Conservation (phyloP, 1,140 invertebrate genomes). For the Leptestheria dahalacensis region DNA sequence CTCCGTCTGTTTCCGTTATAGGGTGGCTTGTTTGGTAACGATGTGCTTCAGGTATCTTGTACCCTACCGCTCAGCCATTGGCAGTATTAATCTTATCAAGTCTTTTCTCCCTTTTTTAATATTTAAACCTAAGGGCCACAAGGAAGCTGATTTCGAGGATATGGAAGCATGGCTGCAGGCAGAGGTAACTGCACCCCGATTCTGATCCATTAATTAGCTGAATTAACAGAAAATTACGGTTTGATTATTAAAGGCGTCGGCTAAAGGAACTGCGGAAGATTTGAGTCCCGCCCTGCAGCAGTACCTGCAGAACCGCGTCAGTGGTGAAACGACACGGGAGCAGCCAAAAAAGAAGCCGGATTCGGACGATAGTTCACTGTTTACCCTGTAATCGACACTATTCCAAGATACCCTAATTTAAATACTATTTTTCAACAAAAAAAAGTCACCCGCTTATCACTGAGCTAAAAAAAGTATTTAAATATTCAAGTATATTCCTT, state of each 20-base stretch:
- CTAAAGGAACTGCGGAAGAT: not conserved
- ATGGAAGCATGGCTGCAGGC: conserved; percentile 79
- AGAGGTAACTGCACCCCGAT: conserved; percentile 28
- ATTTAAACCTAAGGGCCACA: conserved; percentile 45
- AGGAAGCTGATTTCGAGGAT: conserved; percentile 80
- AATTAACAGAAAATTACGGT: not conserved
- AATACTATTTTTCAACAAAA: no score
- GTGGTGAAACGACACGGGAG: not conserved
- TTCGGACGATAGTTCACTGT: not conserved
- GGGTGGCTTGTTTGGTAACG: conserved; percentile 15
- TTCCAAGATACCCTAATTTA: not conserved
- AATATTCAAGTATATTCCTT: no score
- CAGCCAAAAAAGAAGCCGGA: not conserved
- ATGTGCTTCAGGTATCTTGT: conserved; percentile 2
- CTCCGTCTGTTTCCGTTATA: conserved; percentile 19
- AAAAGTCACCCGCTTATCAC: no score
- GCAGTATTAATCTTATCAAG: not conserved
- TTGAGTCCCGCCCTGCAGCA: conserved; percentile 1
- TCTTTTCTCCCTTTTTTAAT: conserved; percentile 18
- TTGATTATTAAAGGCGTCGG: not conserved
- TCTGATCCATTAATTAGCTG: not conserved
- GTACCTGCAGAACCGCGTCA: not conserved
- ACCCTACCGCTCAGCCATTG: no score
- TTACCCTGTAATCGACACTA: not conserved
- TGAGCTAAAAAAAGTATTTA: no score